Evolutionary conservation across 92 coral and sea anemone species (phyloP), one percentile per base, ranked within the genome.

Genomic region (Epizoanthus scotinus): DNA sequence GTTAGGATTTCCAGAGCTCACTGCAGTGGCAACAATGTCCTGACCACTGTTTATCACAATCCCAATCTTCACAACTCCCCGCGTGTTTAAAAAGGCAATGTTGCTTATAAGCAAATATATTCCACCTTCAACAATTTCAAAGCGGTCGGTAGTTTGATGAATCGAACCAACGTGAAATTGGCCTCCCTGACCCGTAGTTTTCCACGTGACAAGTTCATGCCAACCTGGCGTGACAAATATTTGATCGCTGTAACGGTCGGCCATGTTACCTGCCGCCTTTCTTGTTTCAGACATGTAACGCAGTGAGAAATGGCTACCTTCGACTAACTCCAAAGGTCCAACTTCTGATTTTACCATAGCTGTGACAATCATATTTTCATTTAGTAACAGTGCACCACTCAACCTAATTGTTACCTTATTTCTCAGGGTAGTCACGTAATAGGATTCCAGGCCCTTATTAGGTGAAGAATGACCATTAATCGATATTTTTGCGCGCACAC

Each of bases 111-210:
- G 24, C 25, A 78, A 42, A 58, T 84, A 87, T 56, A 84, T 18
- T 10, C 91, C 91, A 17, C 77, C 66, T n/a, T 52, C 67, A 40
- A 82, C 22, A 18, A 84, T 78, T 58, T 56, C 69, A 73, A 87
- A 87, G 67, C 91, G 85, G 60, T 84, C 91, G 2, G 84, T 84
- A 42, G 88, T 88, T 63, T 79, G 89, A n/a, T 84, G 91, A 69
- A 88, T 73, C 1, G 88, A 88, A 25, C 91, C 91, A 21, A 84
- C 88, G 61, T 88, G 88, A 63, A 84, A 88, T 78, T 88, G 91
- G 18, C 91, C 91, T 6, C 67, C 71, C 5, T 10, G 15, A 8
- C 91, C 91, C 38, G 88, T 65, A 53, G 88, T 84, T 70, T 70
- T 71, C 91, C 91, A 88, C 40, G 73, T 88, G 77, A 88, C 85